These are phyloP conservation scores for Marronus borbonicus DNA, from an alignment of 2,888 invertebrate genomes.

Conservation along the genomic window DNA sequence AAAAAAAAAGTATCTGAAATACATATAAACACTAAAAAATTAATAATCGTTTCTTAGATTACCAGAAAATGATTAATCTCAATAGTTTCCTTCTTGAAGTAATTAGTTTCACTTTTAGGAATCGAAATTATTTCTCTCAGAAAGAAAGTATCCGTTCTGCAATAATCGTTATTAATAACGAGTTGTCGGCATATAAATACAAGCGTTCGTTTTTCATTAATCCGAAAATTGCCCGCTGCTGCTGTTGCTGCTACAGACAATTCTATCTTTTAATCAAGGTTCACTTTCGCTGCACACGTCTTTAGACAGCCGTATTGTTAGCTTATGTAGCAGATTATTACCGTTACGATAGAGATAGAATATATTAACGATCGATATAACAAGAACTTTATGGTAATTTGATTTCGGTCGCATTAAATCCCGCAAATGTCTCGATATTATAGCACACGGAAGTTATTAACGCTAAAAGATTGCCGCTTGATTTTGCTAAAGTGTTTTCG, in stretches of 20 bases:
- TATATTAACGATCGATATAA: slow-evolving; percentile 10
- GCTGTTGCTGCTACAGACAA: slow-evolving; percentile 2
- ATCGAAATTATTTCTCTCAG: slow-evolving; percentile 3
- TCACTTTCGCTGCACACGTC: slow-evolving; percentile 16
- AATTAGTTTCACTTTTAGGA: slow-evolving; percentile 22
- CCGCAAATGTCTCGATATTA: slow-evolving; percentile 2
- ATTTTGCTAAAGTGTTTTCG: slow-evolving; percentile 7
- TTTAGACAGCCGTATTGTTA: background rate
- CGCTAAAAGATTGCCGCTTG: background rate
- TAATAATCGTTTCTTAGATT: too few species aligned
- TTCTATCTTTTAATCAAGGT: slow-evolving; percentile 26
- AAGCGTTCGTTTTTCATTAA: slow-evolving; percentile 2
- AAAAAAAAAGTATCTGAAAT: too few species aligned
- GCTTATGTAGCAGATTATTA: background rate
- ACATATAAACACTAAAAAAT: too few species aligned
- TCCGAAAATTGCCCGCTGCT: background rate
- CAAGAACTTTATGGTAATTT: slow-evolving; percentile 36
- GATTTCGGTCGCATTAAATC: slow-evolving; percentile 21
- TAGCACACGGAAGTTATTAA: slow-evolving; percentile 27
- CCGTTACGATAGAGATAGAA: slow-evolving; percentile 22
- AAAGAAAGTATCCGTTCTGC: slow-evolving; percentile 9
- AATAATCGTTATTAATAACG: background rate
- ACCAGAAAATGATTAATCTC: background rate
- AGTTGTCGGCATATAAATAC: background rate
- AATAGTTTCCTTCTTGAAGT: slow-evolving; percentile 7